Evolutionary conservation across 2,888 invertebrate genomes (phyloP), one percentile per base, ranked within the genome.

Genomic region (Drosophila quinaria): DNA sequence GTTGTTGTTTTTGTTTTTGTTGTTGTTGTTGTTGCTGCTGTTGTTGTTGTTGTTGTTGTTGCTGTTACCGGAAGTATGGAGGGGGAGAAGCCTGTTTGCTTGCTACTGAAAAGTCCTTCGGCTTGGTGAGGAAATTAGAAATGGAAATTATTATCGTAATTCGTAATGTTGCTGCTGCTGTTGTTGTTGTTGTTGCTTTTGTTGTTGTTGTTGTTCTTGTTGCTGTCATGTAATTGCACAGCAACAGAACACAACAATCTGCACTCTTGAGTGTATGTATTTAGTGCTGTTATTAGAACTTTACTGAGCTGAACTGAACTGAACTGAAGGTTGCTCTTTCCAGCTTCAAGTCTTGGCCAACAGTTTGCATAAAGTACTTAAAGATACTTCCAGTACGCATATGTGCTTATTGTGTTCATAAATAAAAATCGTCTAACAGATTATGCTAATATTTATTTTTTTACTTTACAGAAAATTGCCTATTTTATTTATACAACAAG

Each of bases 101-200:
- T 46, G 61, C 67, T 74, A 70, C 69, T 47, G 89, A 81, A 72
- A 62, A 87, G 73, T 77, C 84, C 87, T 88, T 82, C 70, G 66
- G 70, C 77, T 67, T 81, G 71, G 68, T 63, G 64, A 90, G 86
- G 90, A 90, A 90, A 90, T 90, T 90, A 89, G 90, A 87, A 90
- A 90, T 85, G 89, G 90, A 91, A 91, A 90, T 90, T 90, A 89
- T 90, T 91, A 91, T 90, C 82, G 90, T 87, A 89, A 90, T 90
- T 90, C 74, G 81, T 76, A 81, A 77, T 64, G 58, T 47, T 68
- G 54, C 63, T 52, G 47, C 31, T 73, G 31, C 1, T 44, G 46
- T 4, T 49, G 52, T 1, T 68, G 55, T 19, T 63, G 62, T 60
- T 81, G 79, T 72, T 82, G 80, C n/a, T n/a, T n/a, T 33, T 73